Percentiles rank a stretch among this genome's conserved stretches.
These are phyloP conservation scores for Idaea straminata DNA, from an alignment of 2,888 invertebrate species.

Conservation along the genomic window DNA sequence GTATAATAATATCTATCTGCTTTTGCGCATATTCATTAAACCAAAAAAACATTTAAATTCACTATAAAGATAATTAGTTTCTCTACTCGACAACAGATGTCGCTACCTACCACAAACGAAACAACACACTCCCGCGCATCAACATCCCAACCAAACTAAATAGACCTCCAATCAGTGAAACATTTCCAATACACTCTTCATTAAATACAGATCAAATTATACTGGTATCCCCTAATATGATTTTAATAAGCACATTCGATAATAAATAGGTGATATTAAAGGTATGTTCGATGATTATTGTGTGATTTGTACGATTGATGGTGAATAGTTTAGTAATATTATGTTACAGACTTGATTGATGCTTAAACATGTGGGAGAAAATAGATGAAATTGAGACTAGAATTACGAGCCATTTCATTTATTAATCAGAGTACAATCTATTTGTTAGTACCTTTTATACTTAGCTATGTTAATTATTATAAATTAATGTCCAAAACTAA, in stretches of 20 bases:
- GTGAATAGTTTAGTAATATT: neutral
- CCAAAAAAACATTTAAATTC: neutral
- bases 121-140: conserved; percentile 47
- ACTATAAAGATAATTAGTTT: conserved; percentile 15
- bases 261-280: neutral
- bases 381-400: too few species aligned
- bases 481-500: too few species aligned
- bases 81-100: conserved; percentile 62
- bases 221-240: conserved; percentile 57
- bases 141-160: conserved; percentile 12
- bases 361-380: neutral
- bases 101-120: conserved; percentile 36
- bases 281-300: conserved; percentile 50
- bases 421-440: too few species aligned
- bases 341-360: neutral
- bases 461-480: too few species aligned
- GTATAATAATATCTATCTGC: neutral
- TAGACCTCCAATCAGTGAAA: conserved; percentile 36
- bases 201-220: conserved; percentile 28
- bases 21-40: neutral
- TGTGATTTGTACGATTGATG: neutral
- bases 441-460: too few species aligned
- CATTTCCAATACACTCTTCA: neutral
- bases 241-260: conserved; percentile 58
- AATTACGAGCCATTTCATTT: too few species aligned